These are phyloP conservation scores for Ennomos quercinarius DNA, from an alignment of 2,888 invertebrate genomes.

Conservation along the genomic window DNA sequence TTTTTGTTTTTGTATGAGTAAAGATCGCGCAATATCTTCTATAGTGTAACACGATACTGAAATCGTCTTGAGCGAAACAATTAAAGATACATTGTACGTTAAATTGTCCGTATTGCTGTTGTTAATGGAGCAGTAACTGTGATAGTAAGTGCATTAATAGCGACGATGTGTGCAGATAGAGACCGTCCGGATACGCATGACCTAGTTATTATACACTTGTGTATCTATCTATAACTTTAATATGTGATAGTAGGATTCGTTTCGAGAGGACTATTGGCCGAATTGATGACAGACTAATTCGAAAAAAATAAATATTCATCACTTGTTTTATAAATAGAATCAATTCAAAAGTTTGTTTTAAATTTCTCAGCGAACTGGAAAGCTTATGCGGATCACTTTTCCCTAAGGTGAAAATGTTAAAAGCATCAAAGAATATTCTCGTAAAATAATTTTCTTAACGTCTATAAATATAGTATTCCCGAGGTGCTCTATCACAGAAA, in stretches of 20 bases:
- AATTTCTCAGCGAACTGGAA: conserved; percentile 5
- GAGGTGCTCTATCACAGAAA: conserved; percentile 33
- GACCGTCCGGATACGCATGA: conserved; percentile 61
- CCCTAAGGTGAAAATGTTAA: conserved; percentile 24
- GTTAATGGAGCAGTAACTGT: conserved; percentile 44
- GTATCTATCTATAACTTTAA: conserved; percentile 13
- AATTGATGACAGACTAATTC: conserved; percentile 53
- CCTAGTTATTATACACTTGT: conserved; percentile 15
- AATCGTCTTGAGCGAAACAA: conserved; percentile 2
- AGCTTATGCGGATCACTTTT: conserved; percentile 20
- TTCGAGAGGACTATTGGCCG: conserved; percentile 49
- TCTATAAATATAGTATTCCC: conserved; percentile 36
- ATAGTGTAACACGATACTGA: conserved; percentile 1
- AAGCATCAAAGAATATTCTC: conserved; percentile 30
- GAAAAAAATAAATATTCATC: no score
- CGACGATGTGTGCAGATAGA: conserved; percentile 58
- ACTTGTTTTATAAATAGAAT: conserved; percentile 5
- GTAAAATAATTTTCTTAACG: conserved; percentile 35
- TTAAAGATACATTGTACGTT: conserved; percentile 16
- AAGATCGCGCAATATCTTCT: conserved; percentile 2
- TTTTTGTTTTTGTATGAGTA: conserved; percentile 14
- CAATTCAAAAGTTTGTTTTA: conserved; percentile 10
- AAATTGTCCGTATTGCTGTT: conserved; percentile 20
- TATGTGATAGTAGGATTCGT: conserved; percentile 44
- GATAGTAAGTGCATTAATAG: conserved; percentile 63